Conservation (phyloP, 2,113 vertebrate genomes). For the Grallaria varia region DNA sequence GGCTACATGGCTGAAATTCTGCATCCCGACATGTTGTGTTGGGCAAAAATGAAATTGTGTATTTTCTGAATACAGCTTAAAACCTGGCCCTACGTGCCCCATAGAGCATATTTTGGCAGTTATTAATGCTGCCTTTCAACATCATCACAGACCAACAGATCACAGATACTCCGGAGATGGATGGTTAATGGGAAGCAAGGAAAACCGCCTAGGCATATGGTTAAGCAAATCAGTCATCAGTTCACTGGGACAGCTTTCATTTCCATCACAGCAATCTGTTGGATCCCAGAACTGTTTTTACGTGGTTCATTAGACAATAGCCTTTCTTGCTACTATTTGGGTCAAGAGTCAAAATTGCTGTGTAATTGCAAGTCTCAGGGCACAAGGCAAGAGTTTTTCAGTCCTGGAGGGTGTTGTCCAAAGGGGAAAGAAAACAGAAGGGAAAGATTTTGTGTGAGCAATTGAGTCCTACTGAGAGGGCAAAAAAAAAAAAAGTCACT, state of each 20-base stretch:
- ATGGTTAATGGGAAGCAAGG: background rate
- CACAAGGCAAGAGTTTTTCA: constrained; percentile 41
- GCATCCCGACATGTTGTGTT: rapidly evolving
- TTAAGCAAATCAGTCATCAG: constrained; percentile 20
- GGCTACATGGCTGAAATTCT: background rate
- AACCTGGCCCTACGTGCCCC: background rate
- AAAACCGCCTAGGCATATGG: background rate
- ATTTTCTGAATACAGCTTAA: background rate
- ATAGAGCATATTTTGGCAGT: background rate
- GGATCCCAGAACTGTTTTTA: constrained; percentile 20
- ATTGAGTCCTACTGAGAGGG: constrained; percentile 35
- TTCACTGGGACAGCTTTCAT: constrained; percentile 1
- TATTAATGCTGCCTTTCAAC: background rate
- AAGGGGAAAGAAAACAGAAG: constrained; percentile 35
- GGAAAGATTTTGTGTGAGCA: constrained; percentile 27
- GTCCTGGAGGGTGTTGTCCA: constrained; percentile 2
- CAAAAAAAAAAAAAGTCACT: background rate
- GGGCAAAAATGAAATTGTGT: background rate
- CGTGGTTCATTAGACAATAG: constrained; percentile 33
- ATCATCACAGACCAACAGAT: background rate
- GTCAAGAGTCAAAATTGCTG: constrained; percentile 52
- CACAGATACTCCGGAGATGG: background rate
- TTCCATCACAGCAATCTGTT: constrained; percentile 2
- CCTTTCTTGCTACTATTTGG: constrained; percentile 15
- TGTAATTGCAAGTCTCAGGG: constrained; percentile 38